phyloP scores from a whole-genome alignment of 1,140 invertebrate species.

The Hirudo medicinalis region DNA sequence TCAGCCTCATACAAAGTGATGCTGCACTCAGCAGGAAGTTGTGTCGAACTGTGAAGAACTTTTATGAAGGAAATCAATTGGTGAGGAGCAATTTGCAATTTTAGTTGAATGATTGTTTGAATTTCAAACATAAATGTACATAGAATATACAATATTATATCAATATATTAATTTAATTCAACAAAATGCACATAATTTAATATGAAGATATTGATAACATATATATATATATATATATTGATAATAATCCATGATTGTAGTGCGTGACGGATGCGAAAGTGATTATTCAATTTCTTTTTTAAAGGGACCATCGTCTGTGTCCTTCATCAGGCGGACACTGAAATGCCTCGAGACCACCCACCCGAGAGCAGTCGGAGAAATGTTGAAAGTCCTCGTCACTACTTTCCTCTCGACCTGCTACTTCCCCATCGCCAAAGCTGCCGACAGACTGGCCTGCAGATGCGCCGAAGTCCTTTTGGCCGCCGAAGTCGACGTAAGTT shows the following conservation, averaged over 20 bases:
- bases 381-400: constrained; percentile 49
- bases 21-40: no score
- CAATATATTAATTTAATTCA: neutral
- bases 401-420: constrained; percentile 49
- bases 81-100: neutral
- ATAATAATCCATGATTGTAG: neutral
- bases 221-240: no score
- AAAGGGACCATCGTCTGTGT: constrained; percentile 27
- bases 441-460: constrained; percentile 50
- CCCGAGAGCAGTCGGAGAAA: constrained; percentile 50
- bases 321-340: constrained; percentile 47
- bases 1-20: no score
- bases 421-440: constrained; percentile 48
- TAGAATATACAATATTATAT: neutral
- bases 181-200: no score
- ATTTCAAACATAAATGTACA: neutral
- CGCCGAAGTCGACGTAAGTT: constrained; percentile 14
- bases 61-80: no score
- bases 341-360: constrained; percentile 55
- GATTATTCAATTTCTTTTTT: neutral
- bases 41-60: no score
- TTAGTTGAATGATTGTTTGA: constrained; percentile 1
- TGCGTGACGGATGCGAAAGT: no score
- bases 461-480: constrained; percentile 53
- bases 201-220: no score